Evolutionary conservation across 2,888 invertebrate genomes (phyloP).

Genomic region (Pseudoips prasinana): DNA sequence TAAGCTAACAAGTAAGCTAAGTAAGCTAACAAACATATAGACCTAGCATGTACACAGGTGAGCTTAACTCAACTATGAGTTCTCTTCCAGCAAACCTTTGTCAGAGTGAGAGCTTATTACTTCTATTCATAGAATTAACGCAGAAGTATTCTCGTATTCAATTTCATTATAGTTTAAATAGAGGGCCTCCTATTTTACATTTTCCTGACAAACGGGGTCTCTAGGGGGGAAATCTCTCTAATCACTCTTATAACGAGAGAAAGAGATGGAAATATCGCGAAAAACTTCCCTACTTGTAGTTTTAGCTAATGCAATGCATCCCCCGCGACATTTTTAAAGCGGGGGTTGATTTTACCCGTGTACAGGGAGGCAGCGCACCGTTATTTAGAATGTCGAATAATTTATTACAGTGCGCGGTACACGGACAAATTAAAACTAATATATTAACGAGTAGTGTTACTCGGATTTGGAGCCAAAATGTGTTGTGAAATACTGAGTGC

Average conservation of each 20-base stretch:
- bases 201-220: constrained; percentile 1
- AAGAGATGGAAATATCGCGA: constrained; percentile 7
- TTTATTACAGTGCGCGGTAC: constrained; percentile 16
- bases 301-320: constrained; percentile 25
- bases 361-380: constrained; percentile 11
- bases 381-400: constrained; percentile 21
- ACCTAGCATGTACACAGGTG: no score
- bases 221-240: not conserved
- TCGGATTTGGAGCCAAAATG: no score
- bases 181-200: constrained; percentile 1
- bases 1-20: no score
- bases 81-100: no score
- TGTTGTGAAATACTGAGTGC: no score
- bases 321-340: constrained; percentile 24
- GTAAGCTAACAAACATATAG: no score
- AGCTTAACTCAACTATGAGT: no score
- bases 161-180: no score
- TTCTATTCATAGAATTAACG: no score
- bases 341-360: constrained; percentile 13
- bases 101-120: no score
- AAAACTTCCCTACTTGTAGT: constrained; percentile 14
- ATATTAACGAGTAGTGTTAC: not conserved
- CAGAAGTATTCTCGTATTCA: no score
- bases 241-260: constrained; percentile 2
- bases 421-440: not conserved